These are phyloP conservation scores for Uria aalge DNA, from an alignment of 2,113 vertebrate species.

Conservation along the genomic window DNA sequence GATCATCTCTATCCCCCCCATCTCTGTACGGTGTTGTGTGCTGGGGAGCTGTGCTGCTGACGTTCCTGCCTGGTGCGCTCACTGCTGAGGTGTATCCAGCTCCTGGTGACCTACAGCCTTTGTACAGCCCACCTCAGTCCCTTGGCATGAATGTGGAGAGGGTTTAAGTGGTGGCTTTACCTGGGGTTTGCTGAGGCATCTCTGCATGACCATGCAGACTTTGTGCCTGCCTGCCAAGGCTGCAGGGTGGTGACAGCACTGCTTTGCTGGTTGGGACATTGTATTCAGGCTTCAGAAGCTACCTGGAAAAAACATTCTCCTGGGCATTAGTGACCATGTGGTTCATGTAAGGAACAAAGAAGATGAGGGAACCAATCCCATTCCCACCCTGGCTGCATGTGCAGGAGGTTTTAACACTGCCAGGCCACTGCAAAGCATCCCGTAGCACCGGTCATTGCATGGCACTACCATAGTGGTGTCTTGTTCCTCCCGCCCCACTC, in stretches of 20 bases:
- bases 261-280: not conserved
- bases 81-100: not conserved
- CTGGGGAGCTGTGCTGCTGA: not conserved
- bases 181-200: not conserved
- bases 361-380: not conserved
- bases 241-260: not conserved
- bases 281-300: not conserved
- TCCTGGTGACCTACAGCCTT: not conserved
- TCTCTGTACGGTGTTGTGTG: rapidly evolving
- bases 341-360: not conserved
- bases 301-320: not conserved
- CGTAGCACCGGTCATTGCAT: too few species aligned
- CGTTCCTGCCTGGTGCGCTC: not conserved
- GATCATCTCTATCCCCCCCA: not conserved
- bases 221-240: not conserved
- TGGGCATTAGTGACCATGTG: not conserved
- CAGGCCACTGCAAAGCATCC: too few species aligned
- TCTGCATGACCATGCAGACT: not conserved
- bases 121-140: not conserved
- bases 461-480: too few species aligned
- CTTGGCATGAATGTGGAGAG: not conserved
- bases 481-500: not conserved
- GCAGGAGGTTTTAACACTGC: not conserved
- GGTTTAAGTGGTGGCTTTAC: not conserved
- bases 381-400: not conserved